phyloP scores from a whole-genome alignment of 2,113 vertebrate species.

The Oenanthe oenanthe region DNA sequence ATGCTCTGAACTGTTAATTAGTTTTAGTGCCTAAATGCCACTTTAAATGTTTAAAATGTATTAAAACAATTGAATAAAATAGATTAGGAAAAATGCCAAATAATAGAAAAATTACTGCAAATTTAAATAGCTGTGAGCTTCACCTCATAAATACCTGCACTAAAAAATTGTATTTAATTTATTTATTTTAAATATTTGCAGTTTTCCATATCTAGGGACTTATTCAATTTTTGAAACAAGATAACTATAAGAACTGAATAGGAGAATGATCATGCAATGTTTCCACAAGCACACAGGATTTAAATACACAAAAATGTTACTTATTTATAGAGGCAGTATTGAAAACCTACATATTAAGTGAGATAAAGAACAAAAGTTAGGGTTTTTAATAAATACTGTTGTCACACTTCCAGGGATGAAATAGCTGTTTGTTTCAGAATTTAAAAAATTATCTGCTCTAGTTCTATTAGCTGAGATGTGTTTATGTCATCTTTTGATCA shows the following conservation, averaged over 20 bases:
- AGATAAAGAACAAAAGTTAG: neutral
- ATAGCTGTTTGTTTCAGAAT: neutral
- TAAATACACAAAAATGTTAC: neutral
- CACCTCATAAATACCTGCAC: neutral
- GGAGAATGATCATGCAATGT: neutral
- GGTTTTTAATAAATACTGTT: neutral
- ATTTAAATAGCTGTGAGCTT: neutral
- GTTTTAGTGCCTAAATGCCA: neutral
- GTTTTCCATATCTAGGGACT: neutral
- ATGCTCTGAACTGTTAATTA: neutral
- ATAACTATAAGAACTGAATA: neutral
- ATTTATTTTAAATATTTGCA: neutral
- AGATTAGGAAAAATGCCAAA: neutral
- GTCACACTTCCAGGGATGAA: neutral
- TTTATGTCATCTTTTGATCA: neutral
- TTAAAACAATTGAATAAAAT: neutral
- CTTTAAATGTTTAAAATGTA: neutral
- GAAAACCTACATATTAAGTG: neutral
- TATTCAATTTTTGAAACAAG: neutral
- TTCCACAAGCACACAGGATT: neutral
- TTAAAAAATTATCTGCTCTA: rapidly evolving
- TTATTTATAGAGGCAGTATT: neutral
- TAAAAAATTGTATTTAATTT: neutral
- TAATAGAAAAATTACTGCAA: neutral
- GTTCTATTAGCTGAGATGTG: neutral